phyloP scores from a whole-genome alignment of 1,140 invertebrate species.

The Armadillidium nasatum region DNA sequence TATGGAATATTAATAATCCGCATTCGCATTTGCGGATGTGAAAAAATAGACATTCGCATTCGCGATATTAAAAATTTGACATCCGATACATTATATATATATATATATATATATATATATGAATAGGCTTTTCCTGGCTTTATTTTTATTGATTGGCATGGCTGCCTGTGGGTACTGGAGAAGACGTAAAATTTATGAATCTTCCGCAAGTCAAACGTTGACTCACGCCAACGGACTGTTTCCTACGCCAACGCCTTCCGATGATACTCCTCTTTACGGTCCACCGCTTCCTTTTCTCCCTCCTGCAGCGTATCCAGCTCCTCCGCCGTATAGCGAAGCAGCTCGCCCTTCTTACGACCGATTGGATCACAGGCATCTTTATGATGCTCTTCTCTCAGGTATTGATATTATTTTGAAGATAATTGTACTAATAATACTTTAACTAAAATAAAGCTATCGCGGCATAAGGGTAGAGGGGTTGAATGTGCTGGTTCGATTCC shows the following conservation, averaged over 20 bases:
- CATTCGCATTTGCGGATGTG: too few species aligned
- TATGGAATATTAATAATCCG: background rate
- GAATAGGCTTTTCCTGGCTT: conserved; percentile 28
- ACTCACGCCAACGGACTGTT: conserved; percentile 19
- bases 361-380: conserved; percentile 30
- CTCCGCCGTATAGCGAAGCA: conserved; percentile 35
- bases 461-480: too few species aligned
- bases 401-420: too few species aligned
- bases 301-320: conserved; percentile 30
- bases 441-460: too few species aligned
- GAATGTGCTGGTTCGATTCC: too few species aligned
- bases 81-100: background rate
- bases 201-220: conserved; percentile 31
- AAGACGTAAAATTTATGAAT: conserved; percentile 34
- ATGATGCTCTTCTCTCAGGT: conserved; percentile 31
- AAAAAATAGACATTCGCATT: too few species aligned
- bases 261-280: conserved; percentile 35
- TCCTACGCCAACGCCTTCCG: conserved; percentile 32
- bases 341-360: conserved; percentile 28
- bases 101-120: background rate
- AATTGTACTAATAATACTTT: too few species aligned
- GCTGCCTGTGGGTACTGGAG: conserved; percentile 35
- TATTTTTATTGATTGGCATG: conserved; percentile 20
- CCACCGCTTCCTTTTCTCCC: conserved; percentile 31
- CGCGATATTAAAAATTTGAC: too few species aligned